These are phyloP conservation scores for Zaprionus lachaisei DNA, from an alignment of 1,140 invertebrate genomes.

Conservation along the genomic window DNA sequence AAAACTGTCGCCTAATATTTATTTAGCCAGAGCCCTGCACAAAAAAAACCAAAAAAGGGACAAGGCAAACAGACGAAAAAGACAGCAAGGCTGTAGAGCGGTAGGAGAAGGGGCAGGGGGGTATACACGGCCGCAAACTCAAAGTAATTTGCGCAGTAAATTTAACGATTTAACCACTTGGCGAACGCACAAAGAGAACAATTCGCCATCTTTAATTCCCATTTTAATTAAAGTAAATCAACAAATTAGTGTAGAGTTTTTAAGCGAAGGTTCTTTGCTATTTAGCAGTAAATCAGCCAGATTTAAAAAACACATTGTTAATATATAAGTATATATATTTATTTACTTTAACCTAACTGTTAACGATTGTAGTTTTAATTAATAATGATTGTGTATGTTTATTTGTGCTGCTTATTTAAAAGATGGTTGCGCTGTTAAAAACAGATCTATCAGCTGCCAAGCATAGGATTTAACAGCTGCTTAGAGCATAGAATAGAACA, in stretches of 20 bases:
- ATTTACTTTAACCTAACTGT: too few relatives aligned
- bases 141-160: slow-evolving; percentile 47
- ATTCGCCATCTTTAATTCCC: not conserved
- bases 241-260: not conserved
- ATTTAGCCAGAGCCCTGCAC: slow-evolving; percentile 35
- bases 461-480: too few relatives aligned
- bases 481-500: too few relatives aligned
- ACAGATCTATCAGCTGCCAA: too few relatives aligned
- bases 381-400: too few relatives aligned
- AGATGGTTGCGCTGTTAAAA: too few relatives aligned
- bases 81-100: slow-evolving; percentile 2
- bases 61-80: slow-evolving; percentile 29
- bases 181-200: slow-evolving; percentile 10
- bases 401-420: too few relatives aligned
- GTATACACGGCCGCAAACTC: not conserved
- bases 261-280: not conserved
- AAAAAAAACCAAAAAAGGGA: slow-evolving; percentile 13
- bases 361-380: too few relatives aligned
- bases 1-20: slow-evolving; percentile 69
- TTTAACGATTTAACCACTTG: slow-evolving; percentile 36
- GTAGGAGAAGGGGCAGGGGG: not conserved
- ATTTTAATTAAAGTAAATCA: slow-evolving; percentile 11
- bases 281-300: too few relatives aligned
- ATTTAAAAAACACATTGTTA: too few relatives aligned
- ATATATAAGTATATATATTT: too few relatives aligned